Conservation (phyloP, 1,140 invertebrate genomes). For the Oscheius sp. region DNA sequence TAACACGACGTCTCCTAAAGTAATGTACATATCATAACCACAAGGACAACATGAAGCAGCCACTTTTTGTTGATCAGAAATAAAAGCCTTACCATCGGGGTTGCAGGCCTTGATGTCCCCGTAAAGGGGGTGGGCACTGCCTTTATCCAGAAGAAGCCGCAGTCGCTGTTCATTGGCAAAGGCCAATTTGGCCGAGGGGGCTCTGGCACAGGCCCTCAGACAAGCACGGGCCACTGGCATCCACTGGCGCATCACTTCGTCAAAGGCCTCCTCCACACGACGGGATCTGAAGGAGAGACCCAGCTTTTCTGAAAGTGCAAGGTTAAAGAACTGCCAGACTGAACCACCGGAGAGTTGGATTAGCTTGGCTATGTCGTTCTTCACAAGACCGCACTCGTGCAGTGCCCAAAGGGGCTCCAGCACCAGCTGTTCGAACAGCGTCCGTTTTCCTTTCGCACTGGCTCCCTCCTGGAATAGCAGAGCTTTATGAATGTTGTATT, state of each 20-base stretch:
- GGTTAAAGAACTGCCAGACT: neutral
- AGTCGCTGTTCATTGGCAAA: conserved; percentile 36
- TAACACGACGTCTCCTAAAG: conserved; percentile 9
- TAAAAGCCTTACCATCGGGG: too few species aligned
- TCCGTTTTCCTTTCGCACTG: conserved; percentile 74
- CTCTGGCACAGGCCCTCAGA: conserved; percentile 36
- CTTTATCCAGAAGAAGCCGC: too few species aligned
- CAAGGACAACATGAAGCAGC: neutral
- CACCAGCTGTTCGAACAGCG: conserved; percentile 90
- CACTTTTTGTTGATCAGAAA: neutral
- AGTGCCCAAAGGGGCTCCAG: conserved; percentile 89
- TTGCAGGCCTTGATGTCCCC: too few species aligned
- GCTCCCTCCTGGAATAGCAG: conserved; percentile 2
- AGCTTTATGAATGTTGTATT: neutral
- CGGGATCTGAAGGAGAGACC: conserved; percentile 25
- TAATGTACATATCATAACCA: neutral
- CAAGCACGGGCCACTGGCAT: conserved; percentile 46
- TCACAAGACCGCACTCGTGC: conserved; percentile 77
- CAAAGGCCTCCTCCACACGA: conserved; percentile 52
- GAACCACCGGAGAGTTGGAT: conserved; percentile 24
- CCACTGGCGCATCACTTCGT: conserved; percentile 51
- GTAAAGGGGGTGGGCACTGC: too few species aligned
- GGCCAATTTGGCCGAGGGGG: conserved; percentile 41
- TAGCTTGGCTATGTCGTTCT: conserved; percentile 63
- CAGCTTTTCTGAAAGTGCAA: neutral